Base-by-base conservation (phyloP, 2,113 vertebrate species). In the Galemys pyrenaicus region DNA sequence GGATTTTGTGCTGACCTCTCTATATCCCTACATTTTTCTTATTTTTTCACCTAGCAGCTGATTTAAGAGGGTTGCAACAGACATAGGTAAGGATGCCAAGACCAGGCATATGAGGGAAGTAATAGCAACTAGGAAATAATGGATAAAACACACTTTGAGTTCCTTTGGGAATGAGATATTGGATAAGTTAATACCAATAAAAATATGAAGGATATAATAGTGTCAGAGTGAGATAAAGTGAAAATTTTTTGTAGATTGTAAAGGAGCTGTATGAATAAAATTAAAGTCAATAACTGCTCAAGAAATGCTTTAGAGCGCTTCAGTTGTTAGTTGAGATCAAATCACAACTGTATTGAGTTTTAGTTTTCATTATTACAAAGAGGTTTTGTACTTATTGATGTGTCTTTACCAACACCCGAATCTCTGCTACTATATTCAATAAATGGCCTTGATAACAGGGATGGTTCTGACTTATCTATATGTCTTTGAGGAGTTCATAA, bases 1-100 rank as follows among this genome's bases (percentile, higher is more conserved):
- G 70, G 75, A 94, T 89, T 96, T 89, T 97, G 56, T 80, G 60
- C 32, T 91, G 68, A 75, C 78, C 10, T 97, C 58, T 56, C 30
- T 37, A 32, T 56, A 46, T 89, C 89, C 32, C 51, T 28, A 86
- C 13, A 32, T 80, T 92, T 62, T 19, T 89, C 15, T 37, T 82
- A 91, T 54, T 16, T 35, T 90, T 75, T 88, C 95, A 35, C 74
- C 30, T 67, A 68, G 46, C 85, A 44, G 24, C 44, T 46, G 60
- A 67, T 54, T 11, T 22, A 51, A 4, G 46, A 91, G 2, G 73
- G 91, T 67, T 89, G 87, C 81, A 92, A 71, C 19, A 70, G 83
- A 62, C 10, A 51, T 93, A 51, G 35, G 51, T 32, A 19, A 39
- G 58, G 19, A 73, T 71, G n/a, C 44, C 19, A n/a, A 62, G 28